Evolutionary conservation across 1,140 invertebrate genomes (phyloP).

Genomic region (Proales similis): DNA sequence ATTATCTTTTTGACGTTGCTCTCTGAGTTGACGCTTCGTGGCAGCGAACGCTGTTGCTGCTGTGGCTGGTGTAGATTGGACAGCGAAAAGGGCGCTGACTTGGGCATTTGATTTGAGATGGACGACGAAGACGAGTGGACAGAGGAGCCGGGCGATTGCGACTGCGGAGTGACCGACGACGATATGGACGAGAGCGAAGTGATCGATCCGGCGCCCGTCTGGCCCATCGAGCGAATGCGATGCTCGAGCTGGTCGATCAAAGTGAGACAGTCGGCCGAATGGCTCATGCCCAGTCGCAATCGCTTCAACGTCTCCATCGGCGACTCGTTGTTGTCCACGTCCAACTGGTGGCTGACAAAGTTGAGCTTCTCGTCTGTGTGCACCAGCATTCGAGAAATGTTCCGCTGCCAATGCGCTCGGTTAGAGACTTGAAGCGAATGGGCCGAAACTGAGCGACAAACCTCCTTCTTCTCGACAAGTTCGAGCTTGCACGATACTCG

Average conservation of each 20-base stretch:
- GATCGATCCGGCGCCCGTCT: neutral
- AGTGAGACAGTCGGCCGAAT: neutral
- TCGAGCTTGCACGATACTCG: conserved; percentile 16
- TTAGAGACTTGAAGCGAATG: no score
- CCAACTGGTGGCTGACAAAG: neutral
- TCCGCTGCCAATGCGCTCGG: no score
- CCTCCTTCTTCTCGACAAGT: conserved; percentile 33
- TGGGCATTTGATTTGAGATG: neutral
- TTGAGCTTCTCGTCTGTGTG: conserved; percentile 23
- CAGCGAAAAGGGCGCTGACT: neutral
- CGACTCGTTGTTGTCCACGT: no score
- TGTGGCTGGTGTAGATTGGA: neutral
- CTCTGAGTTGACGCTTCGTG: conserved; percentile 1
- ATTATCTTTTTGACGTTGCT: conserved; percentile 37
- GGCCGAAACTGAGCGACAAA: no score
- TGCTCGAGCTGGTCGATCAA: no score
- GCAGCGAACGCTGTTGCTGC: neutral
- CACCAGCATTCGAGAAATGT: conserved; percentile 23
- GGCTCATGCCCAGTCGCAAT: conserved; percentile 2
- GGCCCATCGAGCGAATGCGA: no score
- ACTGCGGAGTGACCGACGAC: conserved; percentile 24
- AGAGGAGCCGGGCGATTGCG: conserved; percentile 28
- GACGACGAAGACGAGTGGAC: conserved; percentile 33
- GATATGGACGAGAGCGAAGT: conserved; percentile 17
- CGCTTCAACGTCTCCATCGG: no score